Percentiles rank a stretch among this genome's conserved stretches.
phyloP scores from a whole-genome alignment of 2,113 vertebrate genomes.

The Lophochroa leadbeateri region DNA sequence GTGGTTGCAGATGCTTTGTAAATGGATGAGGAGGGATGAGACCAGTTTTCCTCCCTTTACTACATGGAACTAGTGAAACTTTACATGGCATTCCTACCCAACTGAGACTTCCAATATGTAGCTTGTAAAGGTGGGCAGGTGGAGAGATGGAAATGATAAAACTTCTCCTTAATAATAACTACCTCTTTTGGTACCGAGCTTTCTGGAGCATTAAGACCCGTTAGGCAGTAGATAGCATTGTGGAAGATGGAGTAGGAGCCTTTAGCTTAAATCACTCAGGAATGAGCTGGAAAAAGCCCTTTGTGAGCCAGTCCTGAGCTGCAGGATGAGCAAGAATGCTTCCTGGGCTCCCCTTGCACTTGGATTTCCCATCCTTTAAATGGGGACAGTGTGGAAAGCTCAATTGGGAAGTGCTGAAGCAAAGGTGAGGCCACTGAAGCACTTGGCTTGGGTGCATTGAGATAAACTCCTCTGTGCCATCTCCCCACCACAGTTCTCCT shows the following conservation, averaged over 20 bases:
- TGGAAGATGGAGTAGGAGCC: not conserved
- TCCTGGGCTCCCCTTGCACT: not conserved
- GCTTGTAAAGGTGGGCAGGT: not conserved
- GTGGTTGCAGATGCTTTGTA: not conserved
- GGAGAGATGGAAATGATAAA: not conserved
- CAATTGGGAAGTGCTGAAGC: not conserved
- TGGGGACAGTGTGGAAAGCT: not conserved
- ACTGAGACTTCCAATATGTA: not conserved
- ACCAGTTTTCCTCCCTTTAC: not conserved
- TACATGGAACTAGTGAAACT: accelerated
- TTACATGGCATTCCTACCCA: accelerated
- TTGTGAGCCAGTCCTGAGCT: not conserved
- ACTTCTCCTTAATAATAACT: not conserved
- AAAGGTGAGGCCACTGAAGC: not conserved
- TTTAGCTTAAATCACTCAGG: not conserved
- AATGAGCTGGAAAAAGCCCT: not conserved
- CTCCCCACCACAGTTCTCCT: not conserved
- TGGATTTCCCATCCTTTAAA: not conserved
- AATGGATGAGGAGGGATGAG: not conserved
- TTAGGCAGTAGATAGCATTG: not conserved
- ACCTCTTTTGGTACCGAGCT: not conserved
- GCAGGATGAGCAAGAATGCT: accelerated
- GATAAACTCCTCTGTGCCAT: not conserved
- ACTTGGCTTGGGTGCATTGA: not conserved
- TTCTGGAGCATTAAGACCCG: not conserved